A percentile compares a stretch with the other conserved stretches of the same genome.
These are phyloP conservation scores for Branchinecta lynchi DNA, from an alignment of 1,140 invertebrate species.

Conservation along the genomic window DNA sequence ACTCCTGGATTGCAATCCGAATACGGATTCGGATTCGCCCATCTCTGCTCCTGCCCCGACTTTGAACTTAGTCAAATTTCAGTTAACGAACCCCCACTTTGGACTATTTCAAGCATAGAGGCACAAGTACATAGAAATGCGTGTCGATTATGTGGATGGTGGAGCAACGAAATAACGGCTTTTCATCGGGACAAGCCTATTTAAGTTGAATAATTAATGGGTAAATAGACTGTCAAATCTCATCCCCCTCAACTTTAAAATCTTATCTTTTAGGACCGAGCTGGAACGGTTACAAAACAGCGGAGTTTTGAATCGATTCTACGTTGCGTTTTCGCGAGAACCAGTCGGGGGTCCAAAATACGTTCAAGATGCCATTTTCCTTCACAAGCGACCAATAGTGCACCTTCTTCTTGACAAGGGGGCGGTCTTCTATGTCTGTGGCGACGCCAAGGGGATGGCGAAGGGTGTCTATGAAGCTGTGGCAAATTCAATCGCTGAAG, in stretches of 20 bases:
- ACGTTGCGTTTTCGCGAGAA: slow-evolving; percentile 48
- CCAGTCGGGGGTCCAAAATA: slow-evolving; percentile 33
- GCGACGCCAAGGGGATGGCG: slow-evolving; percentile 55
- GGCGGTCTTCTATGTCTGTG: slow-evolving; percentile 54
- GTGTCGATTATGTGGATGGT: no score
- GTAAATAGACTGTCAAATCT: no score
- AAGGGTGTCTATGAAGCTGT: slow-evolving; percentile 46
- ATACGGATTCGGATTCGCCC: no score
- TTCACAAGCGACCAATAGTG: slow-evolving; percentile 39
- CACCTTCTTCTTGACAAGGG: slow-evolving; percentile 38
- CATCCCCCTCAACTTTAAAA: not conserved
- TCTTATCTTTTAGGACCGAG: slow-evolving; percentile 34
- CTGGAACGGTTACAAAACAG: slow-evolving; percentile 37
- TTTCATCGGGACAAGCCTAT: no score
- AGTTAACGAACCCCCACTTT: no score
- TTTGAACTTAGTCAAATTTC: no score
- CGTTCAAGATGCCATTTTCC: slow-evolving; percentile 43
- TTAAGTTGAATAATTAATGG: no score
- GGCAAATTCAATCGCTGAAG: slow-evolving; percentile 36
- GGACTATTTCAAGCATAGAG: no score
- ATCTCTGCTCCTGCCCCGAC: no score
- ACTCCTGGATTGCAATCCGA: no score
- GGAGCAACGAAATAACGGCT: no score
- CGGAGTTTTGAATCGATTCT: slow-evolving; percentile 38
- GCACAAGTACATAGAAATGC: no score